phyloP scores from a whole-genome alignment of 2,888 invertebrate genomes.

The Parelbella ahira region DNA sequence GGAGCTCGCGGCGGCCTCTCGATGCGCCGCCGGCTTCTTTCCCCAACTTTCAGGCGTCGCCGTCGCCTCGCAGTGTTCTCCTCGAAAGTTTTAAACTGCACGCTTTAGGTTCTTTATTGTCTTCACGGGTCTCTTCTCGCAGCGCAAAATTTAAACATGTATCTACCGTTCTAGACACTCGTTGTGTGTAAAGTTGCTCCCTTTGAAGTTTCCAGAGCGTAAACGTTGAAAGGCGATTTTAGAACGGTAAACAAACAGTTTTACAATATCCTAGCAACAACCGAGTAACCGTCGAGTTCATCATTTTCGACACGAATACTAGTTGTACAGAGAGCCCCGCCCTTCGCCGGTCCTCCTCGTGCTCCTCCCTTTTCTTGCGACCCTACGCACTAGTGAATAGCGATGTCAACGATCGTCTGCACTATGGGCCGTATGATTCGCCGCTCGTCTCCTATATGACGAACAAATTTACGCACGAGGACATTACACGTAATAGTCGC shows the following conservation, averaged over 20 bases:
- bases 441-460: constrained; percentile 37
- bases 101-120: constrained; percentile 75
- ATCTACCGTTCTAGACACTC: constrained; percentile 50
- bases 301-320: too few species aligned
- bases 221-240: constrained; percentile 37
- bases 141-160: constrained; percentile 61
- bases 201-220: constrained; percentile 45
- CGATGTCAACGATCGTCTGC: constrained; percentile 53
- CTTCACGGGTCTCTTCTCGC: constrained; percentile 55
- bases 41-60: constrained; percentile 63
- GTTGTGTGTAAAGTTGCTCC: constrained; percentile 44
- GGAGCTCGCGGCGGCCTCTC: constrained; percentile 49
- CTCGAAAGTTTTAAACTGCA: constrained; percentile 70
- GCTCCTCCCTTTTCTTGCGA: constrained; percentile 72
- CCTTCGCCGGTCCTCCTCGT: constrained; percentile 61
- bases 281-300: too few species aligned
- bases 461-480: constrained; percentile 18
- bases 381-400: constrained; percentile 61
- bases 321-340: constrained; percentile 68
- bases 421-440: constrained; percentile 60
- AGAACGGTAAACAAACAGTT: constrained; percentile 52
- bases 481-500: constrained; percentile 7
- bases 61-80: constrained; percentile 53
- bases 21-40: constrained; percentile 52
- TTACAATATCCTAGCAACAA: constrained; percentile 62